A percentile compares a stretch with the other conserved stretches of the same genome.
Conservation (phyloP, 64 coral and sea anemone genomes). For the Pocillopora damicornis region DNA sequence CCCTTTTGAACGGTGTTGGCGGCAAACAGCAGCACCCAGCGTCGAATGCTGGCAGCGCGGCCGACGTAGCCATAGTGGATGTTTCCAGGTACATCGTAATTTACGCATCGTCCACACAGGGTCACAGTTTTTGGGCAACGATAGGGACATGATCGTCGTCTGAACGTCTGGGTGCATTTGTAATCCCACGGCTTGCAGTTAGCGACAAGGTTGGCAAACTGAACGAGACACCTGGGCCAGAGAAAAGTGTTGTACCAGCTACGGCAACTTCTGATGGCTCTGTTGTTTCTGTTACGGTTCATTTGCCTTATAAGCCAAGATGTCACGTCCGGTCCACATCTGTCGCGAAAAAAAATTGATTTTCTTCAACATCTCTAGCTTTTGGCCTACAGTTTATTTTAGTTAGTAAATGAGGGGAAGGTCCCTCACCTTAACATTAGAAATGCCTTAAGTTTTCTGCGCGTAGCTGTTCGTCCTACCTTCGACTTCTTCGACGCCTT, state of each 20-base stretch:
- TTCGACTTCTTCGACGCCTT: too few relatives aligned
- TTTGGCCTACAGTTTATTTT: too few relatives aligned
- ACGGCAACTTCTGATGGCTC: too few relatives aligned
- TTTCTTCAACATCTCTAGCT: too few relatives aligned
- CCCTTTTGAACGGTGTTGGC: conserved; percentile 53
- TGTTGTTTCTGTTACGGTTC: too few relatives aligned
- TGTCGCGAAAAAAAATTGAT: too few relatives aligned
- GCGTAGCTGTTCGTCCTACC: too few relatives aligned
- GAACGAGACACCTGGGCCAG: background rate
- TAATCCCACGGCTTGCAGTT: conserved; percentile 48
- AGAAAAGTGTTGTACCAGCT: background rate
- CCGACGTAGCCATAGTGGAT: conserved; percentile 53
- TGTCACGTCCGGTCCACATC: too few relatives aligned
- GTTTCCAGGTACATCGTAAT: conserved; percentile 56
- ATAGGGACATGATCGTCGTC: conserved; percentile 3
- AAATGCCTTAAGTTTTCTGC: too few relatives aligned
- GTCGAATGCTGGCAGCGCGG: conserved; percentile 32
- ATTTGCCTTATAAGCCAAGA: too few relatives aligned
- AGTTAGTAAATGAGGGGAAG: too few relatives aligned
- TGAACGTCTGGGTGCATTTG: conserved; percentile 35
- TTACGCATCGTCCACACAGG: conserved; percentile 25
- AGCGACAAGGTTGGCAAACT: conserved; percentile 23
- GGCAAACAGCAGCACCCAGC: conserved; percentile 35
- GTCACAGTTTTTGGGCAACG: conserved; percentile 47
- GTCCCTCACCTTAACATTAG: too few relatives aligned